Conservation (phyloP, 2,113 vertebrate species). For the Ranitomeya imitator region DNA sequence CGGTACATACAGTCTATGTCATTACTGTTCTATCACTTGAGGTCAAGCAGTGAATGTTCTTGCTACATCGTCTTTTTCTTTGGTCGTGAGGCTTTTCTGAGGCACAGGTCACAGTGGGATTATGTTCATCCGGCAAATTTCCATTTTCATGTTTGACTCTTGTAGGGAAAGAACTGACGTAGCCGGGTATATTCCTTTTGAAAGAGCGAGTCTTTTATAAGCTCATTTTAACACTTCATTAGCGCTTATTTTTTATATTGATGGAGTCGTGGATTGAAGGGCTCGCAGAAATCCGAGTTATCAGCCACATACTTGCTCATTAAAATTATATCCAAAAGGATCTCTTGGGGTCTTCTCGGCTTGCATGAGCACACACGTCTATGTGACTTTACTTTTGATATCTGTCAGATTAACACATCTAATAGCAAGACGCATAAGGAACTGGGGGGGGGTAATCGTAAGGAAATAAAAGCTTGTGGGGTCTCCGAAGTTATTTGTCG, state of each 20-base stretch:
- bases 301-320: constrained; percentile 27
- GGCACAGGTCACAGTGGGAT: constrained; percentile 1
- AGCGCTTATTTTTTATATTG: not conserved
- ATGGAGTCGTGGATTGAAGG: not conserved
- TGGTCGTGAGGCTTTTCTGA: not conserved
- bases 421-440: constrained; percentile 13
- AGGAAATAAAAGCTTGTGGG: not conserved
- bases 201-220: constrained; percentile 26
- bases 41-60: constrained; percentile 19
- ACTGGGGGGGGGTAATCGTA: not conserved
- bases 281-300: constrained; percentile 33
- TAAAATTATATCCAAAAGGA: constrained; percentile 40
- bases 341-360: constrained; percentile 23
- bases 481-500: not conserved
- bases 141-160: constrained; percentile 1
- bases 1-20: no score
- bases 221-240: constrained; percentile 31
- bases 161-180: constrained; percentile 6
- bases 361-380: constrained; percentile 17
- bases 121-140: not conserved
- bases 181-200: not conserved
- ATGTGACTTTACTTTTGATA: constrained; percentile 40
- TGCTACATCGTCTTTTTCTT: not conserved
- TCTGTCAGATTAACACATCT: constrained; percentile 41
- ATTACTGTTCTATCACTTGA: not conserved